Evolutionary conservation across 2,888 invertebrate genomes (phyloP).

Genomic region (Agriotes lineatus): DNA sequence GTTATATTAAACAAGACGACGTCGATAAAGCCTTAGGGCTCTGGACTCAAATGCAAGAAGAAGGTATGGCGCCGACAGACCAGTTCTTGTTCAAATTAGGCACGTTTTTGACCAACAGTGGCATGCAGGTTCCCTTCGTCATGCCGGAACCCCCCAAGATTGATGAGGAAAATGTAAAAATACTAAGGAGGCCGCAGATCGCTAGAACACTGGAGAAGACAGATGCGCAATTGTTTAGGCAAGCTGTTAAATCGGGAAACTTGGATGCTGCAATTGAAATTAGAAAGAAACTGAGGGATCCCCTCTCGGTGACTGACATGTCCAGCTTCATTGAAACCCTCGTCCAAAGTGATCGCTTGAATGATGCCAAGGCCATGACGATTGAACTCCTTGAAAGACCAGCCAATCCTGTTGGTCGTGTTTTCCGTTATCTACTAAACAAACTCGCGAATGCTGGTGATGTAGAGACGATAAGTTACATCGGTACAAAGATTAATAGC

Average conservation of each 20-base stretch:
- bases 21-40: constrained; percentile 81
- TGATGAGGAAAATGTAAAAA: constrained; percentile 45
- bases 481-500: constrained; percentile 67
- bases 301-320: constrained; percentile 63
- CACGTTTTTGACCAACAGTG: constrained; percentile 74
- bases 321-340: constrained; percentile 69
- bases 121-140: constrained; percentile 78
- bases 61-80: constrained; percentile 78
- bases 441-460: constrained; percentile 69
- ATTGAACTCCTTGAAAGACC: constrained; percentile 69
- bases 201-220: not conserved
- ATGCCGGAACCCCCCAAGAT: constrained; percentile 66
- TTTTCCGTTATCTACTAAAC: constrained; percentile 74
- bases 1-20: constrained; percentile 79
- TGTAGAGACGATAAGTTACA: constrained; percentile 65
- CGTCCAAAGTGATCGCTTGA: constrained; percentile 65
- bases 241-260: constrained; percentile 64
- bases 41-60: constrained; percentile 90
- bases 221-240: constrained; percentile 5
- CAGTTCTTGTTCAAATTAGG: constrained; percentile 77
- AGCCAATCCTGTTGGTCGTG: constrained; percentile 69
- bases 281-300: constrained; percentile 59
- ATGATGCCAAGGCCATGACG: constrained; percentile 71
- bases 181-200: constrained; percentile 46
- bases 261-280: constrained; percentile 66